A percentile compares a stretch with the other conserved stretches of the same genome.
Conservation (phyloP, 2,888 invertebrate genomes). For the Limnephilus lunatus region DNA sequence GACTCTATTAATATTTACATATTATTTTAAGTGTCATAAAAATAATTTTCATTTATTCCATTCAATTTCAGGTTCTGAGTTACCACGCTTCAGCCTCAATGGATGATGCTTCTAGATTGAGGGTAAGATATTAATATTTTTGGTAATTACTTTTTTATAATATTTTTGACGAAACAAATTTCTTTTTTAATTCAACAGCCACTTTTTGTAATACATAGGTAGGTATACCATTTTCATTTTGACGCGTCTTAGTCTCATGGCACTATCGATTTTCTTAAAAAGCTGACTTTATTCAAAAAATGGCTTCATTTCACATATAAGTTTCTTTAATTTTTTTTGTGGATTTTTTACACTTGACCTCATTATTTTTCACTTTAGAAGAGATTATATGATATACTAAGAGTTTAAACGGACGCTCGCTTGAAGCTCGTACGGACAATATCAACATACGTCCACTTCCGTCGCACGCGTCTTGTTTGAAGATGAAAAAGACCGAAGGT, state of each 20-base stretch:
- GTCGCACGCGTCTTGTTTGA: too few species aligned
- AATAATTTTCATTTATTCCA: neutral
- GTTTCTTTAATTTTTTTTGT: neutral
- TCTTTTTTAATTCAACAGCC: neutral
- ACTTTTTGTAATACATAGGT: neutral
- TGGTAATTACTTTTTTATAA: neutral
- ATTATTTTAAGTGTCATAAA: neutral
- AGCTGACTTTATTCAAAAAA: neutral
- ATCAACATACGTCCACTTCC: too few species aligned
- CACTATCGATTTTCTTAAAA: neutral
- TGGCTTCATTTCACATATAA: neutral
- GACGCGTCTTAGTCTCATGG: too few species aligned
- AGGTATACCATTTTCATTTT: too few species aligned
- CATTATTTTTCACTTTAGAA: neutral
- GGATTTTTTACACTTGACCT: too few species aligned
- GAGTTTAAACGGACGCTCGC: too few species aligned
- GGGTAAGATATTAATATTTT: constrained; percentile 78
- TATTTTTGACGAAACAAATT: neutral
- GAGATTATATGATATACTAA: too few species aligned
- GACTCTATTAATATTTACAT: neutral
- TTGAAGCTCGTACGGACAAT: too few species aligned
- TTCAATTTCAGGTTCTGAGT: constrained; percentile 81
- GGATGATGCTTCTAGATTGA: constrained; percentile 91
- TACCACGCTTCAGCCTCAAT: constrained; percentile 95
- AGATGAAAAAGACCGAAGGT: too few species aligned